These are phyloP conservation scores for Aphelenchoides besseyi DNA, from an alignment of 1,140 invertebrate species.

Conservation along the genomic window DNA sequence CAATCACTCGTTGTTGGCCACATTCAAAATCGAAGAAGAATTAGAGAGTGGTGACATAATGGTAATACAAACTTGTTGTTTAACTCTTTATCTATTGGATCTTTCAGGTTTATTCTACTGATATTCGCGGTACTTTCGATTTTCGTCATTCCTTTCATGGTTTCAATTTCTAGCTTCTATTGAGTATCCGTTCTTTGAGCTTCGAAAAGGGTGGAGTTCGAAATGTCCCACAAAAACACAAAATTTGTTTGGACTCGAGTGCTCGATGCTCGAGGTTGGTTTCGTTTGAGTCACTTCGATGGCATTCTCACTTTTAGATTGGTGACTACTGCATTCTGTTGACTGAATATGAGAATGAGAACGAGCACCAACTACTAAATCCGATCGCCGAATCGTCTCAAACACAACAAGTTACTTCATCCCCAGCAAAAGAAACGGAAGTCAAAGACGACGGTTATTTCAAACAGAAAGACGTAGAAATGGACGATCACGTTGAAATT, in stretches of 20 bases:
- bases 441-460: neutral
- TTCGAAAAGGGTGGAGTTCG: neutral
- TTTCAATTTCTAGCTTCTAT: no score
- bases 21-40: neutral
- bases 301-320: neutral
- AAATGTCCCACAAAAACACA: neutral
- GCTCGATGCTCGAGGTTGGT: neutral
- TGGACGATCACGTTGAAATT: slow-evolving; percentile 10
- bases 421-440: neutral
- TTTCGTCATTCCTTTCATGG: no score
- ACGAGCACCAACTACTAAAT: neutral
- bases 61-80: neutral
- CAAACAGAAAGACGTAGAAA: neutral
- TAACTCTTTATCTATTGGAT: neutral
- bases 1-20: neutral
- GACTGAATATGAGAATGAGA: neutral
- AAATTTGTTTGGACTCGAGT: neutral
- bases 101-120: neutral
- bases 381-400: neutral
- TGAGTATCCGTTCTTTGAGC: slow-evolving; percentile 8
- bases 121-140: neutral
- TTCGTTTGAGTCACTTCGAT: neutral
- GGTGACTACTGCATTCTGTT: neutral
- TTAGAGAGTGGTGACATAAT: neutral
- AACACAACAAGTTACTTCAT: neutral